Evolutionary conservation across 1,140 invertebrate genomes (phyloP).

Genomic region (Eupristina koningsbergeri): DNA sequence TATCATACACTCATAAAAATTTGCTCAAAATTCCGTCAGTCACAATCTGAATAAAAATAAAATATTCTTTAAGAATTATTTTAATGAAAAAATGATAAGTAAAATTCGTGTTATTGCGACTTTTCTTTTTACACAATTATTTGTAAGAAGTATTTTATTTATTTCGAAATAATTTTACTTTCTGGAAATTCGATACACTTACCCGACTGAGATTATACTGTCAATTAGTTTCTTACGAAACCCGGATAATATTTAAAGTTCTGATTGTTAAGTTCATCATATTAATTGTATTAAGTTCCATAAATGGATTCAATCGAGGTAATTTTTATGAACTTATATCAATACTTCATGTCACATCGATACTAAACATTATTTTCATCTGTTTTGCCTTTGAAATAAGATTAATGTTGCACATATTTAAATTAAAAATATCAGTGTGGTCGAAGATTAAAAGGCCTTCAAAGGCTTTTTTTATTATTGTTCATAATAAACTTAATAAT

Average conservation of each 20-base stretch:
- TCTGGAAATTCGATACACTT: slow-evolving; percentile 40
- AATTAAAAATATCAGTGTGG: slow-evolving; percentile 37
- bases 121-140: slow-evolving; percentile 27
- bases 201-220: slow-evolving; percentile 21
- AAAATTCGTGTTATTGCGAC: slow-evolving; percentile 48
- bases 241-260: slow-evolving; percentile 41
- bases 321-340: slow-evolving; percentile 14
- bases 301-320: slow-evolving; percentile 32
- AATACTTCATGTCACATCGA: slow-evolving; percentile 24
- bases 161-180: slow-evolving; percentile 38
- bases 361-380: slow-evolving; percentile 44
- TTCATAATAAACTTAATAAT: slow-evolving; percentile 21
- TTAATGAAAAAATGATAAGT: slow-evolving; percentile 43
- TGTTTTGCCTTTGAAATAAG: slow-evolving; percentile 7
- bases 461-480: slow-evolving; percentile 32
- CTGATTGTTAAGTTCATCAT: slow-evolving; percentile 30
- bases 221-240: slow-evolving; percentile 31
- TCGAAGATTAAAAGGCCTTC: slow-evolving; percentile 31
- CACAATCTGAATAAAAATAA: slow-evolving; percentile 52
- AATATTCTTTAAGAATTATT: slow-evolving; percentile 49
- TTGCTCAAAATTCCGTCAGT: slow-evolving; percentile 39
- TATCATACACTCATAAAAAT: slow-evolving; percentile 42
- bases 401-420: slow-evolving; percentile 34
- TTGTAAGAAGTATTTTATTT: slow-evolving; percentile 39
- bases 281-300: slow-evolving; percentile 38